Base-by-base conservation (phyloP, 1,140 invertebrate species). In the Procambarus virginalis region DNA sequence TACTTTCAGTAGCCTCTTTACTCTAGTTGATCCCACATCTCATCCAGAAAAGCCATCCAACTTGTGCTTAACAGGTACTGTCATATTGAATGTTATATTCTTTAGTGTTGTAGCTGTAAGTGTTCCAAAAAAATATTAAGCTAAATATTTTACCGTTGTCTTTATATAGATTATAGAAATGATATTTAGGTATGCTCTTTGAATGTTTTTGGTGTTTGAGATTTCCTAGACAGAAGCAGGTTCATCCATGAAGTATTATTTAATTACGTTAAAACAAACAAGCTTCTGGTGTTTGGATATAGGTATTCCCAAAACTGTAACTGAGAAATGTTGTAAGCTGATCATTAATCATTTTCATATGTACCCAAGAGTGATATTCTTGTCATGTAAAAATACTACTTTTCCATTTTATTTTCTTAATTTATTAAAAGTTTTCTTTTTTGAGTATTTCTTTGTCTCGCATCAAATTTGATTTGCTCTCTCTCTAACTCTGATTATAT, bases 21-120 rank as follows among this genome's bases (percentile, higher is more conserved):
- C 48, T 80, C 82, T 84, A 84, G 82, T 46, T 84, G 60, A 84
- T 84, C 68, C 82, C 82, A 84, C 68, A 84, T 73, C 82, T 84
- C 82, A 84, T 84, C 82, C 82, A 84, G 46, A 84, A 60, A 49
- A 84, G 82, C 82, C 82, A 84, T 84, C 82, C 82, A 84, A 84
- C 68, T 68, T 84, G 82, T 84, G 82, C 82, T 84, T 84, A 84
- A 68, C 82, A 84, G 68, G 34, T 84, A 84, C 68, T 84, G 49
- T 84, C 68, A 48, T 84, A 60, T 49, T 84, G 68, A 84, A 73
- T 84, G 64, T 84, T 84, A 73, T 48, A n/a, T 84, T 70, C 68
- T 84, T 84, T 84, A 84, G 64, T 68, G 60, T 73, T 84, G 82
- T 84, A 84, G 82, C 17, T 73, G 22, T 84, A 70, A 84, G 82